Evolutionary conservation across 2,888 invertebrate genomes (phyloP), one percentile per base, ranked within the genome.

Genomic region (Hemicrepidius hirtus): DNA sequence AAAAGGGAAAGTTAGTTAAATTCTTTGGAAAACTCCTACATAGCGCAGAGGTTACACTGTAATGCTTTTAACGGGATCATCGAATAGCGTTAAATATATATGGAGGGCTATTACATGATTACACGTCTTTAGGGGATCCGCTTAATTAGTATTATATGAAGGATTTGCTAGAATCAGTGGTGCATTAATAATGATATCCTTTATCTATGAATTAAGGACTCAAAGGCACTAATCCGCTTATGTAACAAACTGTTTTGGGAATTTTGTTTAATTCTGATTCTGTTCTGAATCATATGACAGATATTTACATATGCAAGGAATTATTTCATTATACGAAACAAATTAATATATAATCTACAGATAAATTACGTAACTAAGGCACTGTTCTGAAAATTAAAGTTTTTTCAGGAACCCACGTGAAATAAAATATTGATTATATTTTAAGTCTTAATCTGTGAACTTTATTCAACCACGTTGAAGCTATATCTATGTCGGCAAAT

Each of bases 101-200:
- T 55, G 13, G 13, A 9, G 55, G 49, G 55, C 55, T 55, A 35
- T 55, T 35, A 28, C 35, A 18, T 32, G 24, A 55, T 55, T 55
- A 35, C 32, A 32, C 32, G 20, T 28, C 16, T 55, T 55, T 16
- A 28, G 18, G 55, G 55, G 28, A 55, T 18, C 55, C 18, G n/a
- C 32, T 55, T 55, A 55, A 55, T 55, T 55, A 55, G 55, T 28
- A 55, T 55, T 55, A 55, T 28, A 28, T 7, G 55, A 16, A 28
- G 55, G 18, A 28, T 55, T 32, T 18, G 13, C 55, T 35, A 18
- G 16, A 55, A 55, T 55, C 55, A 16, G 28, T 35, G 40, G 13
- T 13, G 40, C 40, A 13, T 40, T 13, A 40, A n/a, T 40, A 40
- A 40, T 13, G 6, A 3, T 3, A 40, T 40, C 40, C 40, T 40